Conservation (phyloP, 2,888 invertebrate species). For the Psylliodes chrysocephalus region DNA sequence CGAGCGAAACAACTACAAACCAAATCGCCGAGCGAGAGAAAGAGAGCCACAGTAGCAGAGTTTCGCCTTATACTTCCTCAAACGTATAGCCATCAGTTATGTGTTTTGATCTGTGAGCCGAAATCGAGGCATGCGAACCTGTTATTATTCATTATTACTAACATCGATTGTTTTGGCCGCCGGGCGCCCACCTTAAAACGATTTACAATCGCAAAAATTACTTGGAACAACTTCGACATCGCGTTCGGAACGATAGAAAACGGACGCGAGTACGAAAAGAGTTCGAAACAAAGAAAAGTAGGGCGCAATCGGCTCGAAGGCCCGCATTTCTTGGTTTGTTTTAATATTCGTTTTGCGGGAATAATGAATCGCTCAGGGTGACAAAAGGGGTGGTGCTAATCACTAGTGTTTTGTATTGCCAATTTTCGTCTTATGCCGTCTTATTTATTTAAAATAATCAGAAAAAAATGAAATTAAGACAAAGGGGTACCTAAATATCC, state of each 20-base stretch:
- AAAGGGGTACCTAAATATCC: too few relatives aligned
- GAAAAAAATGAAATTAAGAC: too few relatives aligned
- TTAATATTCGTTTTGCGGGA: background rate
- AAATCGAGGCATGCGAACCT: slow-evolving; percentile 50
- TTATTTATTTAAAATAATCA: too few relatives aligned
- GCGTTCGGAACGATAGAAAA: slow-evolving; percentile 28
- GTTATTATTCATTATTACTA: slow-evolving; percentile 51
- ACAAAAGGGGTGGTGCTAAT: too few relatives aligned
- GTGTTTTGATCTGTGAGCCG: slow-evolving; percentile 50
- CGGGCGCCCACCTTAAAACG: slow-evolving; percentile 37
- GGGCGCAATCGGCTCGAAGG: slow-evolving; percentile 19
- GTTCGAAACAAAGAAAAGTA: slow-evolving; percentile 24
- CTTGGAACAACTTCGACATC: slow-evolving; percentile 30
- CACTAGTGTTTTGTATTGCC: too few relatives aligned
- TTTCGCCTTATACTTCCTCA: slow-evolving; percentile 43
- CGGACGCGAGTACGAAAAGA: slow-evolving; percentile 19
- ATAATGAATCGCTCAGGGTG: too few relatives aligned
- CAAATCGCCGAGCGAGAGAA: slow-evolving; percentile 43
- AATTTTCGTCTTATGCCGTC: too few relatives aligned
- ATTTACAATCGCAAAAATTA: slow-evolving; percentile 39
- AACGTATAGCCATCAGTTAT: slow-evolving; percentile 50
- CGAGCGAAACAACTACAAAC: slow-evolving; percentile 1
- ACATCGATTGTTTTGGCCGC: slow-evolving; percentile 46
- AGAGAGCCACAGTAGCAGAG: slow-evolving; percentile 32
- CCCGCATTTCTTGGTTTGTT: slow-evolving; percentile 9